Percentiles rank a stretch among this genome's conserved stretches.
Evolutionary conservation across 37 sponge, comb jelly and placozoan genomes (phyloP).

Genomic region (Halichondria panicea): DNA sequence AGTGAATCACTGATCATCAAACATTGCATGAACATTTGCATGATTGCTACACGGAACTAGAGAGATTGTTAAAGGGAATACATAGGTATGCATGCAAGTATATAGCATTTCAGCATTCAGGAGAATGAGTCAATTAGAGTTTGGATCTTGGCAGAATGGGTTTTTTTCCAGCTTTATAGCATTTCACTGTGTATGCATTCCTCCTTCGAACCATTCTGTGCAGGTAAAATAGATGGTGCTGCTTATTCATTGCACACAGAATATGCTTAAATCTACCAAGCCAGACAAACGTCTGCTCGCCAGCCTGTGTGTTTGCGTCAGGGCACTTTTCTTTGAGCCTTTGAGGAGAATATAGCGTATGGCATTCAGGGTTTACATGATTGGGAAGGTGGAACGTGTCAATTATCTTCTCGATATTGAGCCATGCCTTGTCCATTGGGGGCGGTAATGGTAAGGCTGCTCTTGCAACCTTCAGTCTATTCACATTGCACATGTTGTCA

Average conservation of each 20-base stretch:
- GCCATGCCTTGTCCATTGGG: slow-evolving; percentile 25
- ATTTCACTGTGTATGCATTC: slow-evolving; percentile 39
- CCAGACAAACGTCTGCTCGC: slow-evolving; percentile 54
- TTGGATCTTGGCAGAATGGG: slow-evolving; percentile 57
- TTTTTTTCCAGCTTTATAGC: slow-evolving; percentile 45
- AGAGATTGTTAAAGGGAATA: too few relatives aligned
- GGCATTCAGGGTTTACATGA: slow-evolving; percentile 16
- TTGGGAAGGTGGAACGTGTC: slow-evolving; percentile 35
- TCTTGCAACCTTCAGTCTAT: slow-evolving; percentile 11
- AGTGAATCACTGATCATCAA: too few relatives aligned
- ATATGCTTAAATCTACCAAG: slow-evolving; percentile 22
- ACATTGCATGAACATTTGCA: too few relatives aligned
- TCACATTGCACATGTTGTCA: slow-evolving; percentile 41
- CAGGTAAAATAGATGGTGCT: slow-evolving; percentile 37
- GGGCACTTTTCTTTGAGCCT: slow-evolving; percentile 10
- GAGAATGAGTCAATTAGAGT: too few relatives aligned
- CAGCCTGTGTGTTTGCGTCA: slow-evolving; percentile 39
- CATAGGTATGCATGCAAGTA: too few relatives aligned
- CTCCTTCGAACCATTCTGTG: slow-evolving; percentile 44
- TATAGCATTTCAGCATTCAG: too few relatives aligned
- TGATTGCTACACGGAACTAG: too few relatives aligned
- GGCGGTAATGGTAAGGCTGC: slow-evolving; percentile 13
- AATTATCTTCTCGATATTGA: slow-evolving; percentile 17
- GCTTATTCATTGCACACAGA: slow-evolving; percentile 51
- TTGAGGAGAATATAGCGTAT: slow-evolving; percentile 16